A percentile compares a stretch with the other conserved stretches of the same genome.
phyloP scores from a whole-genome alignment of 2,888 invertebrate genomes.

The Branchellion lobata region DNA sequence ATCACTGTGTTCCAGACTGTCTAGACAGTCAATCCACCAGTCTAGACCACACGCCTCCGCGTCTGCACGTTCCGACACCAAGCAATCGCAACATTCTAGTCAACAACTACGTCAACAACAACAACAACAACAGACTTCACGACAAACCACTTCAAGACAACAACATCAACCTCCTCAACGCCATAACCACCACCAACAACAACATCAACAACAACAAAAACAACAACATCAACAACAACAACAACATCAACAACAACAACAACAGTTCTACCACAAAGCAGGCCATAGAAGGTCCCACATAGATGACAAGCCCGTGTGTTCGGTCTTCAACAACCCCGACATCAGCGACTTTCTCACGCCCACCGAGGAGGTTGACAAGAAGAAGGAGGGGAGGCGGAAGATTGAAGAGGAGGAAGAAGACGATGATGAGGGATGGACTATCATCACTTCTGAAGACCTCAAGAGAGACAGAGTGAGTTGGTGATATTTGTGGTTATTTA shows the following conservation, averaged over 20 bases:
- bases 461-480: constrained; percentile 2
- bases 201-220: neutral
- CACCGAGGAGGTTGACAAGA: neutral
- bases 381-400: neutral
- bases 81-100: too few species aligned
- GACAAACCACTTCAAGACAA: too few species aligned
- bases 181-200: neutral
- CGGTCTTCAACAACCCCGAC: constrained; percentile 32
- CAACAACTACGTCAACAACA: too few species aligned
- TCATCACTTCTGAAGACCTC: neutral
- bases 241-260: neutral
- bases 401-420: neutral
- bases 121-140: too few species aligned
- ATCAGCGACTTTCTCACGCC: constrained; percentile 4
- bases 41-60: too few species aligned
- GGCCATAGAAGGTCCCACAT: neutral
- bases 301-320: constrained; percentile 33
- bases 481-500: too few species aligned
- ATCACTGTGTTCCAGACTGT: too few species aligned
- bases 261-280: neutral
- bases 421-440: neutral
- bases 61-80: too few species aligned
- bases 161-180: too few species aligned
- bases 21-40: too few species aligned
- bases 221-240: neutral